A percentile compares a stretch with the other conserved stretches of the same genome.
Evolutionary conservation across 2,888 invertebrate genomes (phyloP).

Genomic region (Limenitis arthemis): DNA sequence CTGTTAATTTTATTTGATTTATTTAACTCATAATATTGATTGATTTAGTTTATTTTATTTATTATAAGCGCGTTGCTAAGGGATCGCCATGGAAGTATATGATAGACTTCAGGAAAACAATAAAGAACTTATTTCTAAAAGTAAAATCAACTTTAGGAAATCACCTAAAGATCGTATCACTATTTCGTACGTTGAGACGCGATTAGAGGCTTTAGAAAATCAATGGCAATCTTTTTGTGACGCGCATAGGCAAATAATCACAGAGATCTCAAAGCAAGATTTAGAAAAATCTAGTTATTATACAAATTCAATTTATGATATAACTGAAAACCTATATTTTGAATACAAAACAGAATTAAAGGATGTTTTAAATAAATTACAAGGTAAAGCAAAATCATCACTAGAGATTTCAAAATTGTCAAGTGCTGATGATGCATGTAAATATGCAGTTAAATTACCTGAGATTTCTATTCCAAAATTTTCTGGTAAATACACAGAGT

Average conservation of each 20-base stretch:
- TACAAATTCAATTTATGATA: conserved; percentile 3
- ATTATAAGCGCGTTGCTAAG: not conserved
- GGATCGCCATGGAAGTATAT: conserved; percentile 2
- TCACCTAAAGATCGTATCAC: conserved; percentile 5
- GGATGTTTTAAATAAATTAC: not conserved
- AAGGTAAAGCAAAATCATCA: not conserved
- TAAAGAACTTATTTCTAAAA: conserved; percentile 1
- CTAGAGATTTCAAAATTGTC: not conserved
- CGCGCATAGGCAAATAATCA: conserved; percentile 6
- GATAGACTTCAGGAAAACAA: conserved; percentile 6
- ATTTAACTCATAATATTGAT: not conserved
- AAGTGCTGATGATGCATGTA: not conserved
- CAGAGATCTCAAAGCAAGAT: not conserved
- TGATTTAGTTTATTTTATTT: too few relatives aligned
- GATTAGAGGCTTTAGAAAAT: conserved; percentile 8
- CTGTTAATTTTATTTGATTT: not conserved
- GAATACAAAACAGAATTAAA: conserved; percentile 1
- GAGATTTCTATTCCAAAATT: conserved; percentile 14
- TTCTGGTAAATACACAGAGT: conserved; percentile 23
- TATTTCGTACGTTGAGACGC: conserved; percentile 7
- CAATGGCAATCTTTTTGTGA: conserved; percentile 7
- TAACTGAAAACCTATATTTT: conserved; percentile 1
- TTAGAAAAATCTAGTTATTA: conserved; percentile 3
- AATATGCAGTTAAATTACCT: not conserved
- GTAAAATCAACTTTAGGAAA: conserved; percentile 6